Evolutionary conservation across 2,888 invertebrate species (phyloP), one percentile per base, ranked within the genome.

Genomic region (Mesochorus sp.): DNA sequence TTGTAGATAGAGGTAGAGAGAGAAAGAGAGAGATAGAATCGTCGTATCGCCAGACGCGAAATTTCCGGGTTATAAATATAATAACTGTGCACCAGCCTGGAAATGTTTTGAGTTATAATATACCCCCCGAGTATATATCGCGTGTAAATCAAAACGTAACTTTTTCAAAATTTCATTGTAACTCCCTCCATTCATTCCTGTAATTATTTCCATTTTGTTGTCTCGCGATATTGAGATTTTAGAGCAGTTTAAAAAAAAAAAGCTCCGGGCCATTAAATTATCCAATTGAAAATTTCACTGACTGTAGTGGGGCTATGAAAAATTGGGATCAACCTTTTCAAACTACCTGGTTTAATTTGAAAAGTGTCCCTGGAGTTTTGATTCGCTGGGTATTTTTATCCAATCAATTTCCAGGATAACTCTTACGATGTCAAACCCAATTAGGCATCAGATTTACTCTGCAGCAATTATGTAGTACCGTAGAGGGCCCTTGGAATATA

Each of bases 31-130:
- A 53, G 14, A 14, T 17, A 21, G 57, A 8, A 14, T 57, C 31
- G 14, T 17, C 17, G 31, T 55, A 55, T 57, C 37, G 57, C 57
- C 57, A 57, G 57, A 34, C 37, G 57, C 37, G 19, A 57, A 17
- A 57, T 34, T 37, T 57, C 31, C 37, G 19, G 12, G 57, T 21
- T 34, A 21, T 57, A 57, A 57, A 57, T 57, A 57, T 53, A 28
- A 53, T 31, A 26, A 26, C 26, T 19, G 57, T 6, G 37, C 37
- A 57, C 3, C 37, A n/a, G 57, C 37, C 31, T 34, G 37, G 57
- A 57, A 57, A 57, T 57, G 17, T 57, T 19, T 37, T 57, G 57
- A 57, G 31, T 57, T 57, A 57, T 57, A 37, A 57, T 34, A 55
- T 17, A 26, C 31, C 37, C 57, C 8, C 0, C 8, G n/a, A 14